phyloP scores from a whole-genome alignment of 2,797 vertebrate species.

The Propithecus perrieri region DNA sequence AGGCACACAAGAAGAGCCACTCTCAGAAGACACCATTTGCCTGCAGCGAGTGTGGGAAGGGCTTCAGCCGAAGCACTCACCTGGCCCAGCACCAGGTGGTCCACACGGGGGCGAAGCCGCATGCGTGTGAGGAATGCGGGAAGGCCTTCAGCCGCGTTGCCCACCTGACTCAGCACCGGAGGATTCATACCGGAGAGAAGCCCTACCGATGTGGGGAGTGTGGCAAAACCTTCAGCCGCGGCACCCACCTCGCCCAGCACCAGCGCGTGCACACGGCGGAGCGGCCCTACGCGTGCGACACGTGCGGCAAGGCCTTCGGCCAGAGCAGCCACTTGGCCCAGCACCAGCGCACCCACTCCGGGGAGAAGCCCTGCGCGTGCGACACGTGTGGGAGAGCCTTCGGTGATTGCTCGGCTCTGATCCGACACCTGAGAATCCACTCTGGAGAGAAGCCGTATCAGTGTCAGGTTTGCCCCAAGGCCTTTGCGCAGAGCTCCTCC shows the following conservation, averaged over 20 bases:
- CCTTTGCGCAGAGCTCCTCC: conserved; percentile 36
- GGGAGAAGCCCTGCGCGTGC: conserved; percentile 46
- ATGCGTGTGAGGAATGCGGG: conserved; percentile 25
- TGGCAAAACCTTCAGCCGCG: conserved; percentile 43
- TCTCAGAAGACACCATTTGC: background rate
- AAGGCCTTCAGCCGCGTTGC: conserved; percentile 44
- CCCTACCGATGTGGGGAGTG: conserved; percentile 14
- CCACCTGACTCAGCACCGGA: conserved; percentile 48
- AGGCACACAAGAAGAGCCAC: conserved; percentile 19
- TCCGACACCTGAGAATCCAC: conserved; percentile 44
- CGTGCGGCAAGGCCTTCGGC: conserved; percentile 43
- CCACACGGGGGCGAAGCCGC: conserved; percentile 34
- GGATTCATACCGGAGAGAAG: conserved; percentile 47
- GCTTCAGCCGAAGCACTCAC: conserved; percentile 54
- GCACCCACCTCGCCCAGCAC: conserved; percentile 49
- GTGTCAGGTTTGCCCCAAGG: background rate
- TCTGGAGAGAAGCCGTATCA: conserved; percentile 40
- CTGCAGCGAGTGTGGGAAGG: conserved; percentile 43
- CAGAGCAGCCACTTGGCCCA: conserved; percentile 26
- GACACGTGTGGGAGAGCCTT: background rate
- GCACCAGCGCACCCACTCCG: conserved; percentile 29
- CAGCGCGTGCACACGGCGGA: background rate
- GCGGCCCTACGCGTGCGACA: background rate
- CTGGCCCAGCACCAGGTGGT: conserved; percentile 49
- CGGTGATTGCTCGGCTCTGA: conserved; percentile 36